Evolutionary conservation across 2,797 vertebrate species (phyloP).

Genomic region (Siniperca scherzeri): DNA sequence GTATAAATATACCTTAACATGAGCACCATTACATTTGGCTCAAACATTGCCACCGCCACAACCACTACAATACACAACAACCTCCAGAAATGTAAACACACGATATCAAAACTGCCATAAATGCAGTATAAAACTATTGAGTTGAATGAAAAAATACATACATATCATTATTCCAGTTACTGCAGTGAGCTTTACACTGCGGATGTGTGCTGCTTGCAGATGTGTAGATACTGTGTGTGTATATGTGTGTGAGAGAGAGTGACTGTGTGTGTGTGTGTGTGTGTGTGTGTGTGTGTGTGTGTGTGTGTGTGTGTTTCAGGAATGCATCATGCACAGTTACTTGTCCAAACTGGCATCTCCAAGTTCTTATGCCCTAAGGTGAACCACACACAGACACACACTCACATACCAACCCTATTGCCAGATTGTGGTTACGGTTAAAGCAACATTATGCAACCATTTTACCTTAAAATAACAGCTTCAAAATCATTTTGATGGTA

Average conservation of each 20-base stretch:
- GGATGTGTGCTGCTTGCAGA: slow-evolving; percentile 2
- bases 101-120: neutral
- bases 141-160: neutral
- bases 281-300: too few species aligned
- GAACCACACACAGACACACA: slow-evolving; percentile 1
- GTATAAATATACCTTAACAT: neutral
- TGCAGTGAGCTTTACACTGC: neutral
- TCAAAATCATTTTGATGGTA: too few species aligned
- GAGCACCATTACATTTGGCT: neutral
- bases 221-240: neutral
- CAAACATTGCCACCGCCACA: neutral
- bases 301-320: slow-evolving; percentile 2
- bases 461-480: too few species aligned
- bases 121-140: neutral
- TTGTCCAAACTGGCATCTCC: slow-evolving; percentile 11
- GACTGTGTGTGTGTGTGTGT: too few species aligned
- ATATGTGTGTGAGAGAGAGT: too few species aligned
- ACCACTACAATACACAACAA: too few species aligned
- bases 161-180: neutral
- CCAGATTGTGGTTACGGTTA: neutral
- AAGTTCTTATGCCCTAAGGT: neutral
- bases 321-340: slow-evolving; percentile 4
- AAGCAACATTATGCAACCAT: too few species aligned
- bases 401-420: neutral
- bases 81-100: neutral